These are phyloP conservation scores for Pristionchus entomophagus DNA, from an alignment of 2,888 invertebrate species.

Conservation along the genomic window DNA sequence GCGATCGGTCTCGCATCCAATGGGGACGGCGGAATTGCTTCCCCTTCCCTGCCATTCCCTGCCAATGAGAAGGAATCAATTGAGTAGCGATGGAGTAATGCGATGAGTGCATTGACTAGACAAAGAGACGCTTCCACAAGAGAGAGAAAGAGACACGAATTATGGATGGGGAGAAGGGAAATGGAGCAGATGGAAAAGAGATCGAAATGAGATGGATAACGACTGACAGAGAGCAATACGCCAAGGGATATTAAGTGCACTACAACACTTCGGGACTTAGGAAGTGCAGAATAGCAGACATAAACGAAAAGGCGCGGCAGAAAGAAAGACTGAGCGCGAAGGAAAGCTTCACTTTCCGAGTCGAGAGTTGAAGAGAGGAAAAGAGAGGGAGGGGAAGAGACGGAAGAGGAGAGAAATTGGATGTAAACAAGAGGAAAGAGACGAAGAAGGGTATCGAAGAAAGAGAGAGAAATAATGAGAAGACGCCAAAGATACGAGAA, in stretches of 20 bases:
- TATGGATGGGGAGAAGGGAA: neutral
- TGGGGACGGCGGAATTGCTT: neutral
- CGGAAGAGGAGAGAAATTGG: conserved; percentile 8
- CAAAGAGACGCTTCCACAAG: neutral
- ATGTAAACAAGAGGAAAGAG: conserved; percentile 10
- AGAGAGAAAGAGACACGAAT: neutral
- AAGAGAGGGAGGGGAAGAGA: neutral
- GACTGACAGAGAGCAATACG: neutral
- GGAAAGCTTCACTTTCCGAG: neutral
- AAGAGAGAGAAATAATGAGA: neutral
- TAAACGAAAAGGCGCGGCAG: neutral
- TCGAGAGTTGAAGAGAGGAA: neutral
- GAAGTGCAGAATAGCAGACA: neutral
- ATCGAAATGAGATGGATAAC: neutral
- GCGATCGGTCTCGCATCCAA: neutral
- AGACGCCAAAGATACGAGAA: neutral
- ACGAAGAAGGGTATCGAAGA: neutral
- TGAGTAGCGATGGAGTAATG: neutral
- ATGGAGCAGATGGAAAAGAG: neutral
- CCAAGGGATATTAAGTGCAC: neutral
- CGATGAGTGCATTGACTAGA: neutral
- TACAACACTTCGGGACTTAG: neutral
- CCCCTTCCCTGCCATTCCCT: no score
- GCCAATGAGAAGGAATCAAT: no score
- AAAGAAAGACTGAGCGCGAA: conserved; percentile 19